Percentiles rank a stretch among this genome's conserved stretches.
Conservation (phyloP, 2,797 vertebrate genomes). For the Ctenopoma multispine region DNA sequence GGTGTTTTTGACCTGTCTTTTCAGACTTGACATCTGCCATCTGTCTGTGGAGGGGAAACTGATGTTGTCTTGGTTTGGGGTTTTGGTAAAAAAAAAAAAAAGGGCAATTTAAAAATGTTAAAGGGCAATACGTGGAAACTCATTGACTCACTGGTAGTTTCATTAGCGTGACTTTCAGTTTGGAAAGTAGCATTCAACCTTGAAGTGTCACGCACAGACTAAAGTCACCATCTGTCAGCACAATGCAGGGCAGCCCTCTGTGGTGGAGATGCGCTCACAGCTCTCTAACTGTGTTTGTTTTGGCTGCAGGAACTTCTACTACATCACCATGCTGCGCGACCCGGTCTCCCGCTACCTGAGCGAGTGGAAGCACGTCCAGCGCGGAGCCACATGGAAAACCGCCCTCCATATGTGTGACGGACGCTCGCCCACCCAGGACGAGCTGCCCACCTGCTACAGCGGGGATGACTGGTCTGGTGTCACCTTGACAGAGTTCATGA, state of each 20-base stretch:
- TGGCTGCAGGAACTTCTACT: slow-evolving; percentile 97
- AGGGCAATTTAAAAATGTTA: too few species aligned
- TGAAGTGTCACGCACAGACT: slow-evolving; percentile 66
- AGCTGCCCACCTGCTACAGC: slow-evolving; percentile 92
- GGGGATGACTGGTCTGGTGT: slow-evolving; percentile 97
- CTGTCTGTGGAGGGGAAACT: slow-evolving; percentile 41
- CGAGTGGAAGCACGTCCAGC: slow-evolving; percentile 97
- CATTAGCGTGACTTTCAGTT: slow-evolving; percentile 82
- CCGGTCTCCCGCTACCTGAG: slow-evolving; percentile 96
- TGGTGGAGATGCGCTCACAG: slow-evolving; percentile 75
- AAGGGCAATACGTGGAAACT: slow-evolving; percentile 51
- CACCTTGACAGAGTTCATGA: slow-evolving; percentile 92
- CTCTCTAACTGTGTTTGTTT: slow-evolving; percentile 80
- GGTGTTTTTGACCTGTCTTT: slow-evolving; percentile 23
- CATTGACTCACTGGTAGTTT: slow-evolving; percentile 36
- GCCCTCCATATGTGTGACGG: slow-evolving; percentile 97
- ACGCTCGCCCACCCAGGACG: slow-evolving; percentile 93
- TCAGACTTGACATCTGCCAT: slow-evolving; percentile 46
- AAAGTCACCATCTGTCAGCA: slow-evolving; percentile 75
- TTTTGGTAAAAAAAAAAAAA: slow-evolving; percentile 26
- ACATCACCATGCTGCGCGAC: slow-evolving; percentile 97
- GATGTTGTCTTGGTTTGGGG: background rate
- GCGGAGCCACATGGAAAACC: slow-evolving; percentile 97
- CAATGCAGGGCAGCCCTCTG: slow-evolving; percentile 54
- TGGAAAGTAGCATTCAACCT: slow-evolving; percentile 85